These are phyloP conservation scores for Trichogramma pretiosum DNA, from an alignment of 1,140 invertebrate species.

Conservation along the genomic window DNA sequence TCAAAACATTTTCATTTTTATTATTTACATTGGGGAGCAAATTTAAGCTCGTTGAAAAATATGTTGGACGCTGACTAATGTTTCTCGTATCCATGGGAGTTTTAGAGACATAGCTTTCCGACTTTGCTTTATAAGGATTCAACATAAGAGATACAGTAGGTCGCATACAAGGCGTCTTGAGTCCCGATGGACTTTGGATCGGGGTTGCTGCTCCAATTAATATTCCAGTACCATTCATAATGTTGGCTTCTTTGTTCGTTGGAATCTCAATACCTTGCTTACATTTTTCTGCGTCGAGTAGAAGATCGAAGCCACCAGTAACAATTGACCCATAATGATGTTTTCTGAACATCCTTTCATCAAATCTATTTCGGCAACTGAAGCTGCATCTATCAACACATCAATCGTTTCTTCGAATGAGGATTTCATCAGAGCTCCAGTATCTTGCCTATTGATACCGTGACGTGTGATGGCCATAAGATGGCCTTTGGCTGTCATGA, in stretches of 20 bases:
- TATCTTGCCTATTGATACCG: conserved; percentile 99
- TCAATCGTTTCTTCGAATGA: conserved; percentile 95
- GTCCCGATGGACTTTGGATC: conserved; percentile 79
- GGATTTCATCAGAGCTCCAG: conserved; percentile 96
- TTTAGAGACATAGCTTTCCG: too few relatives aligned
- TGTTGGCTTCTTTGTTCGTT: conserved; percentile 61
- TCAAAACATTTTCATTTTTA: too few relatives aligned
- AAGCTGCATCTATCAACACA: conserved; percentile 95
- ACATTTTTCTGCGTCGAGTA: conserved; percentile 97
- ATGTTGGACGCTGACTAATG: too few relatives aligned
- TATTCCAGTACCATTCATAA: conserved; percentile 73
- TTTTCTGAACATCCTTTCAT: conserved; percentile 99
- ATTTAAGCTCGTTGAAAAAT: too few relatives aligned
- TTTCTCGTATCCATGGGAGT: too few relatives aligned
- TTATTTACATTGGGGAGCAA: too few relatives aligned
- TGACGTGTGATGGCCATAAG: conserved; percentile 99
- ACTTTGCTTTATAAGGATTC: too few relatives aligned
- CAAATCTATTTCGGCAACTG: conserved; percentile 94
- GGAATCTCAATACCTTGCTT: conserved; percentile 97
- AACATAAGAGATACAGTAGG: too few relatives aligned
- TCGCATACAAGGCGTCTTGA: too few relatives aligned
- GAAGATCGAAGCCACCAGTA: conserved; percentile 92
- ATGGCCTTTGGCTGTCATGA: conserved; percentile 99
- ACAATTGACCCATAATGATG: conserved; percentile 99
- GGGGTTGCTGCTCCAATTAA: conserved; percentile 82